Conservation (phyloP, 1,140 invertebrate genomes). For the Cyrtorhinus lividipennis region DNA sequence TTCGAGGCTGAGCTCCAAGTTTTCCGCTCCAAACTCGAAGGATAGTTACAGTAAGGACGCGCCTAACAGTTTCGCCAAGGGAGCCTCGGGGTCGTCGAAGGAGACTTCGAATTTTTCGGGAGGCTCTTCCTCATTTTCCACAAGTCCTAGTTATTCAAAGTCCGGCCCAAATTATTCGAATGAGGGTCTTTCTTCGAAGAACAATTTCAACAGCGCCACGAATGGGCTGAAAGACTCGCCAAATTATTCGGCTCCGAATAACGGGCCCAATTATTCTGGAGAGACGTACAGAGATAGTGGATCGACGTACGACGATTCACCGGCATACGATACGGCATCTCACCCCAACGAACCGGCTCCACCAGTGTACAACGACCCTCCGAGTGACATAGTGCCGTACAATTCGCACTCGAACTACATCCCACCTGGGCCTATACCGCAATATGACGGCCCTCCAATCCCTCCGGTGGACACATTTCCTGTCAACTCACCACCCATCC, state of each 20-base stretch:
- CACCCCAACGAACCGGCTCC: not conserved
- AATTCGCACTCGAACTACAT: not conserved
- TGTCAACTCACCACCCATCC: too few species aligned
- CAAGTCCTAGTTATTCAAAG: not conserved
- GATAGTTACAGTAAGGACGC: not conserved
- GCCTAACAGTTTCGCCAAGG: not conserved
- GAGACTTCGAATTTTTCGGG: not conserved
- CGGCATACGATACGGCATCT: not conserved
- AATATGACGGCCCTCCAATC: not conserved
- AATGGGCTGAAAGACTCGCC: not conserved
- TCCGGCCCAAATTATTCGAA: not conserved
- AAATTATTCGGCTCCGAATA: not conserved
- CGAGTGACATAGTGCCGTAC: not conserved
- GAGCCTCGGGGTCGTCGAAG: not conserved
- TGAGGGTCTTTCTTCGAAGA: not conserved
- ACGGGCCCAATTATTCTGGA: not conserved
- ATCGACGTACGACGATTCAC: not conserved
- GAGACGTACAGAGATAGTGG: not conserved
- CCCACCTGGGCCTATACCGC: not conserved
- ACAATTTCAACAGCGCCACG: not conserved
- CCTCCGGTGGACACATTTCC: too few species aligned
- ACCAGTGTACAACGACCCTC: not conserved
- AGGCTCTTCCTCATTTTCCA: not conserved
- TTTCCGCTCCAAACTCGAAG: not conserved
- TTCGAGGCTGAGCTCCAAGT: not conserved